Evolutionary conservation across 2,888 invertebrate species (phyloP).

Genomic region (Holacanthella duospinosa): DNA sequence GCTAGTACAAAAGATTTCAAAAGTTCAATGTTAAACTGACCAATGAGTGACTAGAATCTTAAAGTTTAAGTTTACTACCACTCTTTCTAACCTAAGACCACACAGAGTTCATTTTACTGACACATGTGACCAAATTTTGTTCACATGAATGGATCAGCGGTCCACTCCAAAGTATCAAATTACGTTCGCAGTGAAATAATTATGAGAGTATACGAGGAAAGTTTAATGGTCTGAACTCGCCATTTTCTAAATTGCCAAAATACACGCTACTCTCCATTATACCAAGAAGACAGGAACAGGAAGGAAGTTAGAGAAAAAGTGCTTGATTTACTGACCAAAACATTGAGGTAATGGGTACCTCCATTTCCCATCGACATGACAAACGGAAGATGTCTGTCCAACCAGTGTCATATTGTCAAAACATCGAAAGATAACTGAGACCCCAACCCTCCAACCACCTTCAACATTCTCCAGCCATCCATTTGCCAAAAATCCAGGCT

Average conservation of each 20-base stretch:
- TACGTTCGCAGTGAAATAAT: not conserved
- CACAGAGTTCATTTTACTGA: no score
- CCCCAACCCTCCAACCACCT: conserved; percentile 68
- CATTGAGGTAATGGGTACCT: conserved; percentile 77
- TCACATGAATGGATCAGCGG: no score
- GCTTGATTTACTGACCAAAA: not conserved
- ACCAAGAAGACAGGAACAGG: not conserved
- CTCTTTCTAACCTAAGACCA: no score
- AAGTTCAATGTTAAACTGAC: no score
- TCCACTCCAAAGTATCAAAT: no score
- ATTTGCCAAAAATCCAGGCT: conserved; percentile 85
- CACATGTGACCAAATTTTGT: no score
- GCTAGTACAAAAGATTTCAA: conserved; percentile 52
- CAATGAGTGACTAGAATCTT: not conserved
- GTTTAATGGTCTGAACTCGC: conserved; percentile 41
- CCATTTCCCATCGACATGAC: conserved; percentile 82
- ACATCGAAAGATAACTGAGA: conserved; percentile 85
- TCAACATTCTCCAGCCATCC: conserved; percentile 90
- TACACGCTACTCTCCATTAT: conserved; percentile 9
- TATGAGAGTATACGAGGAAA: not conserved
- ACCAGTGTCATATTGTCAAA: conserved; percentile 82
- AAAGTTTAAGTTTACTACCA: no score
- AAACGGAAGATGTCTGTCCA: conserved; percentile 79
- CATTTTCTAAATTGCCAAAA: no score
- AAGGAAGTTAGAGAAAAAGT: conserved; percentile 12